phyloP scores from a whole-genome alignment of 2,113 vertebrate species.

The Megaceryle torquata region DNA sequence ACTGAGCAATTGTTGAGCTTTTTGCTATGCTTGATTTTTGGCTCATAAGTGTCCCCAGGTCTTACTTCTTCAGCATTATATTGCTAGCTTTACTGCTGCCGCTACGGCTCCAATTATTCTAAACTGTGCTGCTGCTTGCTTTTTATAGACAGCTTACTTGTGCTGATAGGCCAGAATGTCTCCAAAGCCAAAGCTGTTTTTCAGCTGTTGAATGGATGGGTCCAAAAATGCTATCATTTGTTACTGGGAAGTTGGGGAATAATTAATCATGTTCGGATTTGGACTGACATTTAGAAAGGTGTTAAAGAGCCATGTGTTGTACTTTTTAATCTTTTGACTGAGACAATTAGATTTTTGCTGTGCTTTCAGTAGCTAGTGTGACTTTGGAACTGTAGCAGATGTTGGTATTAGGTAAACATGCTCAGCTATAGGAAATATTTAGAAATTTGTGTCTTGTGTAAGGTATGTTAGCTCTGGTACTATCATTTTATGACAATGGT shows the following conservation, averaged over 20 bases:
- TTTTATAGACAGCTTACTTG: neutral
- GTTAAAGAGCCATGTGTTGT: neutral
- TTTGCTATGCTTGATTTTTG: neutral
- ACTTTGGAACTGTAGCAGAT: neutral
- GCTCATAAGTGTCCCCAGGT: neutral
- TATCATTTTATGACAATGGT: neutral
- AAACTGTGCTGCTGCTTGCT: neutral
- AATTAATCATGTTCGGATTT: conserved; percentile 29
- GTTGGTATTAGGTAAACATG: neutral
- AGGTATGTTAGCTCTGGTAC: neutral
- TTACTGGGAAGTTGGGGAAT: conserved; percentile 22
- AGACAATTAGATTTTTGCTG: neutral
- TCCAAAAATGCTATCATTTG: conserved; percentile 16
- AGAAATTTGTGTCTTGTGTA: neutral
- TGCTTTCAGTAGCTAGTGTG: neutral
- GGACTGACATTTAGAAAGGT: neutral
- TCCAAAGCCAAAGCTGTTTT: conserved; percentile 14
- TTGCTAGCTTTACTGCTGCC: neutral
- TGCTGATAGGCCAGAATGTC: neutral
- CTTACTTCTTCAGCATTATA: neutral
- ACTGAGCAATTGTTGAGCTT: neutral
- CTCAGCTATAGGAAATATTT: neutral
- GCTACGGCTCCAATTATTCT: neutral
- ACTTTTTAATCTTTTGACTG: neutral
- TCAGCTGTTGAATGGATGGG: neutral